Conservation (phyloP, 2,797 vertebrate species). For the Morus bassanus region DNA sequence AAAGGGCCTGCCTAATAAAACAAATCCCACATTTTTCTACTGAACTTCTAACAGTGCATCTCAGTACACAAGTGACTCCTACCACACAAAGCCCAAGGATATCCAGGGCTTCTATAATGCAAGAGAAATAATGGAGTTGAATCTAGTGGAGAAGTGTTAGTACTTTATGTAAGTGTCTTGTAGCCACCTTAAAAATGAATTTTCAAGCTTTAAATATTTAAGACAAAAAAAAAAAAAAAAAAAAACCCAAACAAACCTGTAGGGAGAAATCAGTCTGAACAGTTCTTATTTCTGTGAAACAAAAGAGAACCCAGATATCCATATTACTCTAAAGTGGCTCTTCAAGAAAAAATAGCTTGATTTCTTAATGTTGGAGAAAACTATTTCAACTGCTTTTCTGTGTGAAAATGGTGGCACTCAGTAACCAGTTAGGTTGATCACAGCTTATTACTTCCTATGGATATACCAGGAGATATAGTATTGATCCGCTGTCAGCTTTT, state of each 20-base stretch:
- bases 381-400: background rate
- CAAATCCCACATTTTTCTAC: background rate
- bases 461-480: constrained; percentile 42
- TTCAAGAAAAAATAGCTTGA: background rate
- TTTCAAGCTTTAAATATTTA: constrained; percentile 42
- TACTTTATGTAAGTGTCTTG: background rate
- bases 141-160: constrained; percentile 34
- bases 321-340: background rate
- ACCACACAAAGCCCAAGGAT: background rate
- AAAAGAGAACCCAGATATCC: background rate
- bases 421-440: background rate
- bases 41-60: background rate
- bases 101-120: constrained; percentile 28
- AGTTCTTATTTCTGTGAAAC: constrained; percentile 21
- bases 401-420: background rate
- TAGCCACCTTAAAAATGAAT: constrained; percentile 48
- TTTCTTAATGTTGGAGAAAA: background rate
- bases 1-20: constrained; percentile 24
- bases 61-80: background rate
- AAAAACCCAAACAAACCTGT: background rate
- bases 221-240: background rate
- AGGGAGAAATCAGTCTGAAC: constrained; percentile 24
- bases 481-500: constrained; percentile 26
- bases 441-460: background rate
- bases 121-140: constrained; percentile 39